Evolutionary conservation across 2,113 vertebrate species (phyloP), one percentile per base, ranked within the genome.

Genomic region (Epinephelus fuscoguttatus): DNA sequence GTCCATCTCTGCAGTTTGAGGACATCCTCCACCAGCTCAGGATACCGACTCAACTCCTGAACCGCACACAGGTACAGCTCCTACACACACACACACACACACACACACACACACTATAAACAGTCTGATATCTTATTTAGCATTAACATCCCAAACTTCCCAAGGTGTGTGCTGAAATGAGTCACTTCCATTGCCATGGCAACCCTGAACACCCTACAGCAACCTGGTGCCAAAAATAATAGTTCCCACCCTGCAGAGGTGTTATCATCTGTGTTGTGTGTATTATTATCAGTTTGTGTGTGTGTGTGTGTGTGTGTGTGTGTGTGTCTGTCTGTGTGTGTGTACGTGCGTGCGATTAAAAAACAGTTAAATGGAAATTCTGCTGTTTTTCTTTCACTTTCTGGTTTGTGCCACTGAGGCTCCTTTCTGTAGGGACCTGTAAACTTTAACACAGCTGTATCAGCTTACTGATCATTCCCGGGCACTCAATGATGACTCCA

Each of bases 61-160:
- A 97, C 96, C 6, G 98, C 98, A 70, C 96, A 94, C 91, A 98
- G 82, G 86, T 98, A 99, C 73, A 99, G 95, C 72, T 98, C 97
- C 98, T 95, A 55, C 25, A 88, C 64, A 70, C 37, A 75, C 84
- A 84, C 64, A 66, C 60, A 53, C 47, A 47, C 59, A 59, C 72
- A 73, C 76, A 82, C 63, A 66, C 56, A 78, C 61, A 70, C 70
- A 63, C 53, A 53, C 6, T 3, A 55, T 21, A 55, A n/a, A 55
- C 53, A 55, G 53, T 21, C 53, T 50, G 49, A 50, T 18, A 2
- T 50, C 4, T 1, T 17, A 18, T 50, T 13, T 9, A 55, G 1
- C 21, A 3, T n/a, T 55, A 15, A 49, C 13, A 14, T 42, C 40
- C 10, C 13, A 49, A 49, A 49, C 12, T 49, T 49, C 47, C 15